Evolutionary conservation across 2,888 invertebrate genomes (phyloP).

Genomic region (Ennomos erosarius): DNA sequence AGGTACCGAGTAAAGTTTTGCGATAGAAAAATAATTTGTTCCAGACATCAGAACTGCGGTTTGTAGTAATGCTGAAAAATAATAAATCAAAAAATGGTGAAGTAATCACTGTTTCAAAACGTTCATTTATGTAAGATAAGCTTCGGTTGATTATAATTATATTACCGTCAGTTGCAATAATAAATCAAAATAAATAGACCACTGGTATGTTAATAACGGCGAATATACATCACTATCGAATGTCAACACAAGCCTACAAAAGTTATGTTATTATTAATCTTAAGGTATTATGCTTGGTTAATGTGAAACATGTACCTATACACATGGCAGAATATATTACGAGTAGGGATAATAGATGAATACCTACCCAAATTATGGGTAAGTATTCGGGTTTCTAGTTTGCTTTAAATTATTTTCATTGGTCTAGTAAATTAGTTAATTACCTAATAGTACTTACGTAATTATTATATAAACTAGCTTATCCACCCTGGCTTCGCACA

Average conservation of each 20-base stretch:
- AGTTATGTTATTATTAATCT: slow-evolving; percentile 4
- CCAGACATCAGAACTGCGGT: too few relatives aligned
- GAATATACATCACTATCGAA: slow-evolving; percentile 12
- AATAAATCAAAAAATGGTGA: slow-evolving; percentile 2
- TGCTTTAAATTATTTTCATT: too few relatives aligned
- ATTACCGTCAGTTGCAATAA: slow-evolving; percentile 16
- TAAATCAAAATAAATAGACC: slow-evolving; percentile 22
- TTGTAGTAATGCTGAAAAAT: not conserved
- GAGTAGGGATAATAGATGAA: too few relatives aligned
- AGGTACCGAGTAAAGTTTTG: slow-evolving; percentile 7
- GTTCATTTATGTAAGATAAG: slow-evolving; percentile 12
- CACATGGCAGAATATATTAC: too few relatives aligned
- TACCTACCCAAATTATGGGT: too few relatives aligned
- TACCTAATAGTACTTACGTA: too few relatives aligned
- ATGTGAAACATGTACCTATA: not conserved
- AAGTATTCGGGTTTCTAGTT: too few relatives aligned
- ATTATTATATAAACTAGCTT: too few relatives aligned
- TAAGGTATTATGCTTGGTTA: slow-evolving; percentile 8
- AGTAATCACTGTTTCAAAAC: slow-evolving; percentile 12
- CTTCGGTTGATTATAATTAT: slow-evolving; percentile 22
- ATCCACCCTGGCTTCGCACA: too few relatives aligned
- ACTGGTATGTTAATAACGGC: slow-evolving; percentile 18
- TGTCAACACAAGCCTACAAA: slow-evolving; percentile 5
- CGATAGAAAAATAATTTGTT: slow-evolving; percentile 11
- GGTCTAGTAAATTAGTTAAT: too few relatives aligned